Evolutionary conservation across 2,113 vertebrate species (phyloP).

Genomic region (Oncorhynchus nerka): DNA sequence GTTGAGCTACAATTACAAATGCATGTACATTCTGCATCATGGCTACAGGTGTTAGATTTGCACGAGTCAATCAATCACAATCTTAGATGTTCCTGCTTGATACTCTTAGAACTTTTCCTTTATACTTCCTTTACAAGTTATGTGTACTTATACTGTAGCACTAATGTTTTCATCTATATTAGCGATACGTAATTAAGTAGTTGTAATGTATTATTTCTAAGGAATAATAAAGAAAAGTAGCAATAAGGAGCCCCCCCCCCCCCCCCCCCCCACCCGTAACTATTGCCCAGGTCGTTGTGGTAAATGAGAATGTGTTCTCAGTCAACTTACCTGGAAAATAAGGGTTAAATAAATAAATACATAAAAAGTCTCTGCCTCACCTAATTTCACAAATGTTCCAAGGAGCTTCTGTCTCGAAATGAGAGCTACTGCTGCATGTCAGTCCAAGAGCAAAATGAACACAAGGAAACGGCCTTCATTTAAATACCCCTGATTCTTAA

Average conservation of each 20-base stretch:
- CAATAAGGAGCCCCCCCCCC: background rate
- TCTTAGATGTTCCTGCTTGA: background rate
- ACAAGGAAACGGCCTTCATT: constrained; percentile 5
- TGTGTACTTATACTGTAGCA: background rate
- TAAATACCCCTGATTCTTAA: constrained; percentile 64
- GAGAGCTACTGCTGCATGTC: constrained; percentile 12
- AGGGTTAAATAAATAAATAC: too few relatives aligned
- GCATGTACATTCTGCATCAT: background rate
- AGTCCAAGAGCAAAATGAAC: constrained; percentile 3
- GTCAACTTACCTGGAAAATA: too few relatives aligned
- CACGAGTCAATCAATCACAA: background rate
- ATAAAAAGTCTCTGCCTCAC: constrained; percentile 50
- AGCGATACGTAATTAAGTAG: background rate
- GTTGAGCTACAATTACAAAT: background rate
- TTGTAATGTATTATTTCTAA: background rate
- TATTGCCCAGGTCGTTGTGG: too few relatives aligned
- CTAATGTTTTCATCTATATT: too few relatives aligned
- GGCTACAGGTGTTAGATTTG: background rate
- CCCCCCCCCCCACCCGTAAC: too few relatives aligned
- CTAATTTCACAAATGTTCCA: constrained; percentile 56
- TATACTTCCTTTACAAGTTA: background rate
- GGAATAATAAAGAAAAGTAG: background rate
- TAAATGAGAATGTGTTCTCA: too few relatives aligned
- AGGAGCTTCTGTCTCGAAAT: constrained; percentile 34
- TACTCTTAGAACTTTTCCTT: background rate